These are phyloP conservation scores for Himantopus leucocephalus DNA, from an alignment of 2,113 vertebrate genomes.

Conservation along the genomic window DNA sequence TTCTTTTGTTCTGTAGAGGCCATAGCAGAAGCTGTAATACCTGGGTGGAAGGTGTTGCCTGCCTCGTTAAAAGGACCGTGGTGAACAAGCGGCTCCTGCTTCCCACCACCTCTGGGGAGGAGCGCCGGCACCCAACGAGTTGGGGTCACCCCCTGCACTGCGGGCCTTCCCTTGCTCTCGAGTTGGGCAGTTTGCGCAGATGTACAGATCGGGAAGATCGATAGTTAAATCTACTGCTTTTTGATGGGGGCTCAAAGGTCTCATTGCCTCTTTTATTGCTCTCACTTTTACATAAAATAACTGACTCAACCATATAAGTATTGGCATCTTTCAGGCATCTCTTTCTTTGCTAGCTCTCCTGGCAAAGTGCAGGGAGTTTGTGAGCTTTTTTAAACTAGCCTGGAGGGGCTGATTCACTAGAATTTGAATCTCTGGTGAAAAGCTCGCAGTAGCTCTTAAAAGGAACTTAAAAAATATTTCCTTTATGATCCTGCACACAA, in stretches of 20 bases:
- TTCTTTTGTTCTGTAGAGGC: background rate
- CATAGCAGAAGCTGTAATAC: background rate
- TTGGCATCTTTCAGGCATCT: slow-evolving; percentile 2
- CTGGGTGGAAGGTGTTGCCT: background rate
- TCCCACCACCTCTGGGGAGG: background rate
- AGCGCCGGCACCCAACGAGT: background rate
- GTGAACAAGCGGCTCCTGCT: background rate
- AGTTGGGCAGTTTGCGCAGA: background rate
- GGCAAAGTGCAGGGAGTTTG: background rate
- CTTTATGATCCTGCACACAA: slow-evolving; percentile 6
- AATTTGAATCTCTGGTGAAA: slow-evolving; percentile 13
- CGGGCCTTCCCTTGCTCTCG: background rate
- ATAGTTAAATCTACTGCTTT: background rate
- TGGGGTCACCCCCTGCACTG: rapidly evolving
- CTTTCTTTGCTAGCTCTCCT: background rate
- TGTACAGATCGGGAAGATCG: background rate
- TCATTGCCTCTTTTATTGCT: background rate
- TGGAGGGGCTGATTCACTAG: slow-evolving; percentile 2
- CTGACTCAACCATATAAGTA: background rate
- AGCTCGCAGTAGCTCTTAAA: background rate
- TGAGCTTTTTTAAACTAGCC: slow-evolving; percentile 7
- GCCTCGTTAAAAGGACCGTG: background rate
- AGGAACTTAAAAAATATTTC: slow-evolving; percentile 43
- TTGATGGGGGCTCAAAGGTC: background rate
- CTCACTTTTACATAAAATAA: background rate